A percentile compares a stretch with the other conserved stretches of the same genome.
phyloP scores from a whole-genome alignment of 2,113 vertebrate genomes.

The Phaethornis superciliosus region DNA sequence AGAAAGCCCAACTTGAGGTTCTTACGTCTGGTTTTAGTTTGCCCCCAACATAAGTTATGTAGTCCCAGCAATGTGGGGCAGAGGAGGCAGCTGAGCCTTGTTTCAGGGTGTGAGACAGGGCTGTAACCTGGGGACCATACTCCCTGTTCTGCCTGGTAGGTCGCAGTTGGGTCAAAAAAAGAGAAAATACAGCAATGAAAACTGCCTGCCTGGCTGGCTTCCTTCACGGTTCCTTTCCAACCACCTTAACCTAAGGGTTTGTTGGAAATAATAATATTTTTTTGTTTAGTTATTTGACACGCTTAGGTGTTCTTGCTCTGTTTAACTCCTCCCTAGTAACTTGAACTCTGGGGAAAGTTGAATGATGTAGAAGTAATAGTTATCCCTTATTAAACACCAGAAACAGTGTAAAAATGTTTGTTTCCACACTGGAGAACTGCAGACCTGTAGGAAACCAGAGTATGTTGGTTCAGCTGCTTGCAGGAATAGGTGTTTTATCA shows the following conservation, averaged over 20 bases:
- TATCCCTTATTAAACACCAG: neutral
- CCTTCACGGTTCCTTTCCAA: neutral
- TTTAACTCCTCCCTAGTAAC: neutral
- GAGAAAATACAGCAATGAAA: neutral
- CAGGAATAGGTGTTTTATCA: neutral
- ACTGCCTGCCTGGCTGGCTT: neutral
- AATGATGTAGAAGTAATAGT: neutral
- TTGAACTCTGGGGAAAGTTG: neutral
- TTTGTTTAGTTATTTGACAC: neutral
- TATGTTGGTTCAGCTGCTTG: constrained; percentile 11
- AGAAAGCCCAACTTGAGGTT: neutral
- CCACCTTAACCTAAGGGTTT: neutral
- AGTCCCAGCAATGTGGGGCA: neutral
- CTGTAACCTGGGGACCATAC: neutral
- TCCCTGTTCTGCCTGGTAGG: neutral
- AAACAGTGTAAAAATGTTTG: neutral
- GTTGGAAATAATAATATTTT: neutral
- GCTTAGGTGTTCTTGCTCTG: neutral
- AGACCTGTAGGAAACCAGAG: neutral
- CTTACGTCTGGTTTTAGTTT: neutral
- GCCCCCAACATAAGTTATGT: neutral
- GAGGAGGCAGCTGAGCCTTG: neutral
- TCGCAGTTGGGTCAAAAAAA: neutral
- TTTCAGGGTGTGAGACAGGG: neutral
- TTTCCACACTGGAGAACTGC: neutral